These are phyloP conservation scores for Accipiter virgatus DNA, from an alignment of 2,113 vertebrate species.

Conservation along the genomic window DNA sequence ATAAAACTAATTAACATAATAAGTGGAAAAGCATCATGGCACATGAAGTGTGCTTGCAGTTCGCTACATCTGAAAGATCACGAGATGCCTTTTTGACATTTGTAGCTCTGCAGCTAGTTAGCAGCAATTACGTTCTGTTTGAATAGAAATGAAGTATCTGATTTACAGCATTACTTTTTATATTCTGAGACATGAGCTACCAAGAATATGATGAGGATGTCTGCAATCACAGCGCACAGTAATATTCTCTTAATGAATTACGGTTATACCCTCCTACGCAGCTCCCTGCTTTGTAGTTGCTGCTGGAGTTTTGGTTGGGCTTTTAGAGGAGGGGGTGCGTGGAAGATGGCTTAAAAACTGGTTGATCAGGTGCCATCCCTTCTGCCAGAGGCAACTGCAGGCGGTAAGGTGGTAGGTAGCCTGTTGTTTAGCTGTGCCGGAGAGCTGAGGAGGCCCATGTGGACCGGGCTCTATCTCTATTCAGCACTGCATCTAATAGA, in stretches of 20 bases:
- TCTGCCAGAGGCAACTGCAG: not conserved
- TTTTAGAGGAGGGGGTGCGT: not conserved
- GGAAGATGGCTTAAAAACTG: not conserved
- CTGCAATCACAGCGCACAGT: not conserved
- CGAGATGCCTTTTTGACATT: not conserved
- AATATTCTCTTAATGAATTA: not conserved
- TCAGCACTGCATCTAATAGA: not conserved
- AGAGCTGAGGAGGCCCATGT: rapidly evolving
- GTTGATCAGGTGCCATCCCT: not conserved
- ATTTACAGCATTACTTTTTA: not conserved
- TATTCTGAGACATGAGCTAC: not conserved
- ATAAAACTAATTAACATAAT: constrained; percentile 68
- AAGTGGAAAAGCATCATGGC: constrained; percentile 62
- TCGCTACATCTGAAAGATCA: constrained; percentile 11
- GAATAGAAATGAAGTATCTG: not conserved
- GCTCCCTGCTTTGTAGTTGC: not conserved
- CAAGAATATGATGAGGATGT: not conserved
- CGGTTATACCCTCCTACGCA: not conserved
- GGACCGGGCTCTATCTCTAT: not conserved
- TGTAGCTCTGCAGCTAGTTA: constrained; percentile 23
- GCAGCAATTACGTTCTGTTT: not conserved
- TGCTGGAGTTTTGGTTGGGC: not conserved
- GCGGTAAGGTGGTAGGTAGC: not conserved
- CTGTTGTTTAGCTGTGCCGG: not conserved
- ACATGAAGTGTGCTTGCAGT: constrained; percentile 28